Evolutionary conservation across 2,113 vertebrate genomes (phyloP).

Genomic region (Phainopepla nitens): DNA sequence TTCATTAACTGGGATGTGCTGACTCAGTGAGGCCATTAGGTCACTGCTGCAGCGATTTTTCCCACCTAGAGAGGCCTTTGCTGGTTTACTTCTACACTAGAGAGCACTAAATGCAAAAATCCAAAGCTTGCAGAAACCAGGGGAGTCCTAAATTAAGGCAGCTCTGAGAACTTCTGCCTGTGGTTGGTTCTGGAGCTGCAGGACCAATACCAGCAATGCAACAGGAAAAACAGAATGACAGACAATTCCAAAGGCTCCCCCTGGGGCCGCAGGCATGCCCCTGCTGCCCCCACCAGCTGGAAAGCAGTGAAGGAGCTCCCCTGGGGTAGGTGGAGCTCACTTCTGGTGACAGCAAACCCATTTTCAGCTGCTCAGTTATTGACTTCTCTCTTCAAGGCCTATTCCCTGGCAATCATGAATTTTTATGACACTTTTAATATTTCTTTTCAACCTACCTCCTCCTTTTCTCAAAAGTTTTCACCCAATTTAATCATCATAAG

Average conservation of each 20-base stretch:
- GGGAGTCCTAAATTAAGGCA: neutral
- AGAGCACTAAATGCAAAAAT: neutral
- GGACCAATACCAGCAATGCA: neutral
- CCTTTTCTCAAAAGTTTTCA: neutral
- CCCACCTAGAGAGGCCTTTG: neutral
- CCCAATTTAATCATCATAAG: neutral
- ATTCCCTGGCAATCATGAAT: fast-evolving
- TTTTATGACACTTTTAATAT: neutral
- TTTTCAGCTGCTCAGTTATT: neutral
- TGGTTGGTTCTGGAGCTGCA: neutral
- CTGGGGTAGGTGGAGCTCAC: fast-evolving
- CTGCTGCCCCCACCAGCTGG: neutral
- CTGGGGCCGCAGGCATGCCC: fast-evolving
- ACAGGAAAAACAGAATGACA: neutral
- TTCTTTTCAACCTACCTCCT: neutral
- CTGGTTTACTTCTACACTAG: neutral
- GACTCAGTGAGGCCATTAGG: neutral
- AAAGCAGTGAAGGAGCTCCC: neutral
- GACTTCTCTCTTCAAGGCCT: neutral
- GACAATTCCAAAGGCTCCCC: neutral
- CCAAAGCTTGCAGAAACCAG: neutral
- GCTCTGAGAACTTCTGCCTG: neutral
- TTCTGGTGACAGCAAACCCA: neutral
- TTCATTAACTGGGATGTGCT: neutral
- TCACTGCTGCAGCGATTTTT: neutral